Conservation (phyloP, 1,140 invertebrate genomes). For the Achatina immaculata region DNA sequence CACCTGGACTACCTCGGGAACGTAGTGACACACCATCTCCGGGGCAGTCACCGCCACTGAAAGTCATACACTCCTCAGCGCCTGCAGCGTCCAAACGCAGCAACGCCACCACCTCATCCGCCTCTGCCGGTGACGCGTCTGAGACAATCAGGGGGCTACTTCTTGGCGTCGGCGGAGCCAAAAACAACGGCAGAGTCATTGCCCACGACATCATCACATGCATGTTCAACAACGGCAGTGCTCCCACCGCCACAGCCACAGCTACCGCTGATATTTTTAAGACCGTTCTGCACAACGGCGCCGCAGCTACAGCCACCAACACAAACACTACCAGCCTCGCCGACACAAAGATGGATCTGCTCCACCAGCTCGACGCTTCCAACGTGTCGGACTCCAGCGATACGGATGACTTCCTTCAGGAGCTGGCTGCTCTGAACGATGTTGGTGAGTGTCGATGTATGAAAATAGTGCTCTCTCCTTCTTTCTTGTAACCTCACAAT, state of each 20-base stretch:
- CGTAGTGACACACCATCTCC: no score
- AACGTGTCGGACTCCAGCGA: slow-evolving; percentile 25
- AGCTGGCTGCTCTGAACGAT: slow-evolving; percentile 35
- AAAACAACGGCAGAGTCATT: background rate
- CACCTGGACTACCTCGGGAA: background rate
- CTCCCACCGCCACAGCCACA: background rate
- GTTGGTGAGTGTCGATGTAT: slow-evolving; percentile 17
- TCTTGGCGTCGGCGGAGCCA: background rate
- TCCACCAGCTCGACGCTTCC: slow-evolving; percentile 10
- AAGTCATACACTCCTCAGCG: no score
- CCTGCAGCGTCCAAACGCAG: background rate
- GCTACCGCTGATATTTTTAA: background rate
- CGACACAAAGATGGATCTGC: slow-evolving; percentile 11
- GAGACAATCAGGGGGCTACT: background rate
- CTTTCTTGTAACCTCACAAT: no score
- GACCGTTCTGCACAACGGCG: background rate
- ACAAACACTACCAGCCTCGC: background rate
- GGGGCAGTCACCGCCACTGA: no score
- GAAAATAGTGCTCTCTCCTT: no score
- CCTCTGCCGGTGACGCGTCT: background rate
- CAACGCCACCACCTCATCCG: background rate
- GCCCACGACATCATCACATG: background rate
- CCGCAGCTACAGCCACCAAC: background rate
- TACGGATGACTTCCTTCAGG: slow-evolving; percentile 33
- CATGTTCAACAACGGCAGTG: background rate